Conservation (phyloP, 2,888 invertebrate genomes). For the Tridacna gigas region DNA sequence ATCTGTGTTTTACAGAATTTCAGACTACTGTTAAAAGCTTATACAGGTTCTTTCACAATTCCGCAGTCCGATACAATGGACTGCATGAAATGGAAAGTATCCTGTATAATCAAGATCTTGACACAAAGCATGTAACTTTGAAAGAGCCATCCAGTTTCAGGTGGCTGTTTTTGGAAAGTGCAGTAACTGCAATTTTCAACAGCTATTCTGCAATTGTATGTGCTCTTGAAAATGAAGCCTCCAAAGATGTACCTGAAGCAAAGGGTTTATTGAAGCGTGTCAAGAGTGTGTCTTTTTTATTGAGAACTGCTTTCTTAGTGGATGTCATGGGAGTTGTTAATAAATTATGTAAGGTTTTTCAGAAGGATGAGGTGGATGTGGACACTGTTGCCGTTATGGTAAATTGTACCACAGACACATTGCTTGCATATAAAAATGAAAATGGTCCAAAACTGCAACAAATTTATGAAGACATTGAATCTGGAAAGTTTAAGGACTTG, state of each 20-base stretch:
- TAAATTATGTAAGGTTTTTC: slow-evolving; percentile 21
- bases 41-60: slow-evolving; percentile 46
- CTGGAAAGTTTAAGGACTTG: slow-evolving; percentile 28
- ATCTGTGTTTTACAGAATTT: slow-evolving; percentile 35
- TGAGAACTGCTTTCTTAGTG: slow-evolving; percentile 32
- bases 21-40: slow-evolving; percentile 41
- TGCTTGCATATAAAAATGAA: slow-evolving; percentile 15
- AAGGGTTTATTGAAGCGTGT: too few relatives aligned
- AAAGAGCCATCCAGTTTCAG: slow-evolving; percentile 52
- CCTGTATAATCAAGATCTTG: too few relatives aligned
- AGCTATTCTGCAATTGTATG: slow-evolving; percentile 40
- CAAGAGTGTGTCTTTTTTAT: too few relatives aligned
- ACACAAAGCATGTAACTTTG: slow-evolving; percentile 21
- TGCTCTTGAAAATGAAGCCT: too few relatives aligned
- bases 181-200: too few relatives aligned
- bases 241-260: too few relatives aligned
- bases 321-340: slow-evolving; percentile 32
- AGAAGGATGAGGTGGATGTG: slow-evolving; percentile 42
- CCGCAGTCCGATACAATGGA: slow-evolving; percentile 45
- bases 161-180: too few relatives aligned
- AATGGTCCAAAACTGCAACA: slow-evolving; percentile 24
- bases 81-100: slow-evolving; percentile 44
- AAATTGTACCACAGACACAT: too few relatives aligned
- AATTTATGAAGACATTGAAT: neutral
- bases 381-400: too few relatives aligned